phyloP scores from a whole-genome alignment of 2,888 invertebrate genomes.

The Perizoma flavofasciatum region DNA sequence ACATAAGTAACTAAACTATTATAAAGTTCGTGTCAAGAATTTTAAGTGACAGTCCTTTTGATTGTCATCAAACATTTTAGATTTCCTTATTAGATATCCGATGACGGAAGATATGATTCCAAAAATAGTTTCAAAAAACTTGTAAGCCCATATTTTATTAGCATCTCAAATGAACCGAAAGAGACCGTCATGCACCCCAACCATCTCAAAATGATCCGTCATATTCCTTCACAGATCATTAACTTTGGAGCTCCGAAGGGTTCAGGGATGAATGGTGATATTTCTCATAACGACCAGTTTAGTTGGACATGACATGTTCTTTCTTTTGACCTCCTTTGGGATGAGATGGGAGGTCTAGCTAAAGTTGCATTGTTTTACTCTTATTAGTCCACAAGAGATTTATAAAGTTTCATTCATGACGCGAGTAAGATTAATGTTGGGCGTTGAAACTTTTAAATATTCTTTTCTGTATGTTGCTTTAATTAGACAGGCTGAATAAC shows the following conservation, averaged over 20 bases:
- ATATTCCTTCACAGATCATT: constrained; percentile 24
- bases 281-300: constrained; percentile 23
- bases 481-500: constrained; percentile 11
- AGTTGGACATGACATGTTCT: constrained; percentile 21
- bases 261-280: constrained; percentile 23
- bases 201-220: constrained; percentile 38
- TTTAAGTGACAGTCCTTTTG: constrained; percentile 20
- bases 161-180: constrained; percentile 49
- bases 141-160: constrained; percentile 39
- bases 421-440: constrained; percentile 44
- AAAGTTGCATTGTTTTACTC: constrained; percentile 39
- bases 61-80: constrained; percentile 25
- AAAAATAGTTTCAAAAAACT: constrained; percentile 26
- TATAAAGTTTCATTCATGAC: constrained; percentile 37
- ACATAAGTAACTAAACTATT: too few relatives aligned
- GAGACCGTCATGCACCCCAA: constrained; percentile 28
- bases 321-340: constrained; percentile 8
- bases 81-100: constrained; percentile 31
- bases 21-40: constrained; percentile 15
- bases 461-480: constrained; percentile 19
- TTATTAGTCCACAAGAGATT: constrained; percentile 41
- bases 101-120: constrained; percentile 27
- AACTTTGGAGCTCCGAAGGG: constrained; percentile 10
- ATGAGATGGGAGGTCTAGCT: constrained; percentile 25
- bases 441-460: constrained; percentile 33